Base-by-base conservation (phyloP, 2,888 invertebrate species). In the Diplazon laetatorius region DNA sequence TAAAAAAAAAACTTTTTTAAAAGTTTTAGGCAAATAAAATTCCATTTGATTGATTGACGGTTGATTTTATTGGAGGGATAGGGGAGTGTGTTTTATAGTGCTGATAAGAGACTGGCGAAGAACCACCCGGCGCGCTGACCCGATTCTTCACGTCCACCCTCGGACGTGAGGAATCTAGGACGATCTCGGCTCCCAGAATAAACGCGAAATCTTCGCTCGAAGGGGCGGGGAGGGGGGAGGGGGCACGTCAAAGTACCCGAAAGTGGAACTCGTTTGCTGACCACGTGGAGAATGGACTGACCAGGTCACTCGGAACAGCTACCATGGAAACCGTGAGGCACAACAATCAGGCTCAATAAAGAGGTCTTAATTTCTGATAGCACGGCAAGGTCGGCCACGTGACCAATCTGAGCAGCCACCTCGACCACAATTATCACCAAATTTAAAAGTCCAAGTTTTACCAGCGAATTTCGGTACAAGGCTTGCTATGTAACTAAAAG, bases 251-350 rank as follows among this genome's bases (percentile, higher is more conserved):
- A 25, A 25, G 35, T 25, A 25, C 25, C 60, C 70, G 65, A 66
- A 71, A 65, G 52, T 71, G 20, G 66, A 76, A 59, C 76, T 70
- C 82, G 75, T 78, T 81, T 78, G 83, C 82, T 87, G 89, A 90
- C 90, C 90, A 90, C 89, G 90, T 90, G 90, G 85, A 62, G 66
- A 46, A 66, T 85, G 77, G 80, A 88, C 84, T 90, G 90, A 91
- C 90, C 90, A 88, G 90, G 90, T 90, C 90, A 90, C 83, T 87
- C 84, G 88, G 82, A 37, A 16, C 35, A 42, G 70, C 66, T 87
- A 65, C 87, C 87, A 88, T 88, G 87, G 90, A 85, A 87, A 90
- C 90, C 82, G 70, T 77, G 79, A 84, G 84, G 71, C 89, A 89
- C 89, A 89, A 89, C 89, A 89, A 80, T 81, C 78, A 66, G 74